phyloP scores from a whole-genome alignment of 1,140 invertebrate genomes.

The Homarus americanus region DNA sequence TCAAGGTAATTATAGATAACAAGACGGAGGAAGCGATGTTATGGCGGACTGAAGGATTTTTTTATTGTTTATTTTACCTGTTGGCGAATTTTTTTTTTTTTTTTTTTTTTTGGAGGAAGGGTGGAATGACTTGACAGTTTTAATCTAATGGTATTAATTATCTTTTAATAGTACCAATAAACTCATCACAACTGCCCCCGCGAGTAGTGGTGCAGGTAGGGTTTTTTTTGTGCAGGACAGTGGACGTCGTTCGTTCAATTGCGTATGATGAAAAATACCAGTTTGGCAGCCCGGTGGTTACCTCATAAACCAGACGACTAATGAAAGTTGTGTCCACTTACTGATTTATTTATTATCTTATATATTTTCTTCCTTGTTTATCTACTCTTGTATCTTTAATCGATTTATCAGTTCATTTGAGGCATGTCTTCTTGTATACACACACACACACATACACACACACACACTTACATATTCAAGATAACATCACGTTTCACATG shows the following conservation, averaged over 20 bases:
- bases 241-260: background rate
- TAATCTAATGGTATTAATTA: background rate
- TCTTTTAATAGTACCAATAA: background rate
- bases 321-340: too few relatives aligned
- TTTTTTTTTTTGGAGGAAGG: background rate
- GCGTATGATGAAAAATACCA: background rate
- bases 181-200: background rate
- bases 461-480: background rate
- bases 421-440: background rate
- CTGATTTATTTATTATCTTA: too few relatives aligned
- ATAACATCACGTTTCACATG: background rate
- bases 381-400: too few relatives aligned
- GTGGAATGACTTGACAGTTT: background rate
- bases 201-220: background rate
- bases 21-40: background rate
- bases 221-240: background rate
- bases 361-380: too few relatives aligned
- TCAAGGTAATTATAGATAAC: background rate
- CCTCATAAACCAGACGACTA: too few relatives aligned
- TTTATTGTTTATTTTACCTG: background rate
- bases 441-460: background rate
- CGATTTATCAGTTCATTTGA: background rate
- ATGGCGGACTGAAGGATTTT: background rate
- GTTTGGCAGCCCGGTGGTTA: background rate
- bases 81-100: background rate